Base-by-base conservation (phyloP, 92 coral and sea anemone genomes). In the Epizoanthus illoricatus region DNA sequence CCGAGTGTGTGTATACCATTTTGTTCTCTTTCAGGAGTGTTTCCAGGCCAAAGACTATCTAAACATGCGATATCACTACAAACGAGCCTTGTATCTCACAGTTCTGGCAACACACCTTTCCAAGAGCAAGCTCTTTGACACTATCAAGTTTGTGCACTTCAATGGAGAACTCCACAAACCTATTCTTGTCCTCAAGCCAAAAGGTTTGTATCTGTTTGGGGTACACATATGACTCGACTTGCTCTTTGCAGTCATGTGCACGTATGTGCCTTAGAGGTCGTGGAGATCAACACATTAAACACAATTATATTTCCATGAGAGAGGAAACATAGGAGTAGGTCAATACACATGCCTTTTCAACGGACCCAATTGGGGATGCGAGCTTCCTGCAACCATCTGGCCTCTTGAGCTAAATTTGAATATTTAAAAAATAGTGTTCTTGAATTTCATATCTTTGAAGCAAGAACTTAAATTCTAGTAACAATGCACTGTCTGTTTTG, bases 1-100 rank as follows among this genome's bases (percentile, higher is more conserved):
- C 18, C 43, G 75, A 13, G 43, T 7, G 76, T 71, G 21, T 6
- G 10, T 52, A 2, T 61, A 60, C 7, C 2, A 10, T 69, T 54
- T 21, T 75, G 43, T 56, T 70, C 10, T 54, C 55, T 71, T 1
- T 10, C 71, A 97, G 99, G 94, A 90, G 55, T 97, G 92, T 64
- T 86, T 97, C 60, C 98, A 97, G 64, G 71, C 91, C 23, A 93
- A 93, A 84, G 99, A 97, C 67, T 90, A 88, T 70, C 84, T 97
- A 13, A 97, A 97, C 79, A 88, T 93, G 55, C 87, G 98, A 54
- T 97, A 97, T 73, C 94, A 91, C 68, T 89, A 90, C 88, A 97
- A 97, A 72, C 85, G 99, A 81, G 99, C 97, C 33, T 64, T 91
- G 2, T 97, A 93, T 76, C 91, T 97, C 42, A 58, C 91, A 10